Percentiles rank a stretch among this genome's conserved stretches.
Conservation (phyloP, 2,797 vertebrate species). For the Corythornis leucogaster region DNA sequence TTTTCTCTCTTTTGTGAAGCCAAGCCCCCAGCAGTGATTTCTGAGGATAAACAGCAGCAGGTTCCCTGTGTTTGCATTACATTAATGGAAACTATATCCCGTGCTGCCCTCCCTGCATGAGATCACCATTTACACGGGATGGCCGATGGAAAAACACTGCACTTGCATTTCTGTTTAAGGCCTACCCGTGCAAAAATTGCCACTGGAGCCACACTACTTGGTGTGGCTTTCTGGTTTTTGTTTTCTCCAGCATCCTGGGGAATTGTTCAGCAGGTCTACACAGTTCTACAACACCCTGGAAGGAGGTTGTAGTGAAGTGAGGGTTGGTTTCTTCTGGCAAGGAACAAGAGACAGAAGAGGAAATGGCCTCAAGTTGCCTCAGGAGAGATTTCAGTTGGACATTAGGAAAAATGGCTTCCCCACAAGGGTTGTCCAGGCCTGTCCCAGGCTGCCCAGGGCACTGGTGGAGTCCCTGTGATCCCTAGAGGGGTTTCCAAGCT, state of each 20-base stretch:
- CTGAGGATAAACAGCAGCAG: background rate
- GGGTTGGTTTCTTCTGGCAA: background rate
- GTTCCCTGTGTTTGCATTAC: background rate
- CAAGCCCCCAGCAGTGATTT: background rate
- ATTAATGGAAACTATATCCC: background rate
- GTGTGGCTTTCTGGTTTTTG: background rate
- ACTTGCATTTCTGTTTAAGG: background rate
- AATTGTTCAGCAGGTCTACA: background rate
- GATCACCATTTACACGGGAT: background rate
- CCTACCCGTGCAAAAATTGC: background rate
- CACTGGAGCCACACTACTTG: background rate
- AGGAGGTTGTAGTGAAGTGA: background rate
- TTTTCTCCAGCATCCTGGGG: background rate
- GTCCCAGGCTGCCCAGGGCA: background rate
- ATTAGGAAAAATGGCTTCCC: background rate
- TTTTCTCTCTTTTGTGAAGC: background rate
- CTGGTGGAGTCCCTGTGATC: background rate
- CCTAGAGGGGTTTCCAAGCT: background rate
- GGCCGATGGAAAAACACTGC: background rate
- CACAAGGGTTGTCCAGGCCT: background rate
- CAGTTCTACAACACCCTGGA: background rate
- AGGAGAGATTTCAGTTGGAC: background rate
- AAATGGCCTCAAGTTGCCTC: background rate
- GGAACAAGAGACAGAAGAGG: background rate
- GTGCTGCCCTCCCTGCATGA: background rate